Conservation (phyloP, 2,797 vertebrate genomes). For the Holocentrus rufus region DNA sequence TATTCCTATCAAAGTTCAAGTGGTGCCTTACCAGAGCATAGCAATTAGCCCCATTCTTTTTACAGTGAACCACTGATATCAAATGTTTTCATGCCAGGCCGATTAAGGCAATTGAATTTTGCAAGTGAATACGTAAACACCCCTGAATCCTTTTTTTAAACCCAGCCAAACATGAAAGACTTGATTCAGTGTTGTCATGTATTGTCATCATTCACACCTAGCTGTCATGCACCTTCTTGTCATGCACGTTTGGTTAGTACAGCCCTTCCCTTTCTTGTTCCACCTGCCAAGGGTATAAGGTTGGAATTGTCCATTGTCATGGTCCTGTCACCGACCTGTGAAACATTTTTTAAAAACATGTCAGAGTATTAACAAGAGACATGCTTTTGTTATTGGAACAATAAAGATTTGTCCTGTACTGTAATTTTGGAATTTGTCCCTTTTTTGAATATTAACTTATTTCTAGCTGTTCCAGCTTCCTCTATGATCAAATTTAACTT, state of each 20-base stretch:
- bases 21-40: conserved; percentile 72
- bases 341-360: conserved; percentile 65
- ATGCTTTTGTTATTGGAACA: conserved; percentile 69
- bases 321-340: conserved; percentile 55
- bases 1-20: conserved; percentile 52
- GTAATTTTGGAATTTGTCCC: conserved; percentile 18
- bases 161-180: conserved; percentile 22
- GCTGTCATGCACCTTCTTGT: conserved; percentile 46
- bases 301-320: conserved; percentile 46
- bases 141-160: not conserved
- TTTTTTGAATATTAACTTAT: not conserved
- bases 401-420: conserved; percentile 78
- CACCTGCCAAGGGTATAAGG: conserved; percentile 52
- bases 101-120: conserved; percentile 22
- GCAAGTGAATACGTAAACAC: conserved; percentile 9
- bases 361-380: conserved; percentile 60
- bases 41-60: conserved; percentile 18
- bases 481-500: not conserved
- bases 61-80: conserved; percentile 25
- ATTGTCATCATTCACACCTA: conserved; percentile 31
- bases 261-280: conserved; percentile 52
- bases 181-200: conserved; percentile 2
- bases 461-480: not conserved
- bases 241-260: conserved; percentile 59
- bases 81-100: not conserved